A percentile compares a stretch with the other conserved stretches of the same genome.
phyloP scores from a whole-genome alignment of 2,113 vertebrate genomes.

The Zosterops hypoxanthus region DNA sequence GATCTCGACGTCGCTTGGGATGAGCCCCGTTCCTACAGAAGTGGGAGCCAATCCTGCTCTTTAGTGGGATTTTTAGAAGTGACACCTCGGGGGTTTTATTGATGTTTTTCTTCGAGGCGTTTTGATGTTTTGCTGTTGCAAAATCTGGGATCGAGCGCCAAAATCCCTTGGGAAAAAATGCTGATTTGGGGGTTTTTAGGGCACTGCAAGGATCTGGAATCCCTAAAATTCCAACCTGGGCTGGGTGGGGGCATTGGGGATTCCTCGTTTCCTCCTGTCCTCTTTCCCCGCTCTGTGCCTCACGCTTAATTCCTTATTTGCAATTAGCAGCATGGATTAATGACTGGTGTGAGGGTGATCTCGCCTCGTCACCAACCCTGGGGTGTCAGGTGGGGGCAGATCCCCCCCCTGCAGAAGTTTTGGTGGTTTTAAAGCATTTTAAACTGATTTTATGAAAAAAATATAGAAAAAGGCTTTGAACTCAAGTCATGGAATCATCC shows the following conservation, averaged over 20 bases:
- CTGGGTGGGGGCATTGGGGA: accelerated
- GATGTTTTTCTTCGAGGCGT: accelerated
- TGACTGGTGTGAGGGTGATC: accelerated
- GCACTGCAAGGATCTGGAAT: background rate
- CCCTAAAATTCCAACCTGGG: background rate
- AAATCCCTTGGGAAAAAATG: background rate
- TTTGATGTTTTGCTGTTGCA: background rate
- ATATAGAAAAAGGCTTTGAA: background rate
- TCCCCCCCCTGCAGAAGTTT: background rate
- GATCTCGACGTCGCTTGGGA: conserved; percentile 5
- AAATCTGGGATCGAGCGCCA: accelerated
- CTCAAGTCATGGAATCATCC: too few species aligned
- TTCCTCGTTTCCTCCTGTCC: background rate
- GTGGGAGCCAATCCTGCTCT: background rate
- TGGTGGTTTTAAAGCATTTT: background rate
- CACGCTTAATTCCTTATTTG: accelerated
- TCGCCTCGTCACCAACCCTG: accelerated
- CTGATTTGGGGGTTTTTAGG: background rate
- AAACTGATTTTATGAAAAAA: background rate
- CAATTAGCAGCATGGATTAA: accelerated
- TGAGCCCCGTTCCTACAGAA: background rate
- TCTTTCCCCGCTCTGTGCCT: background rate
- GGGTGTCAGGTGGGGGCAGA: background rate
- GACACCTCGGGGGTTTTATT: background rate
- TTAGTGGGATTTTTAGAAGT: accelerated